Evolutionary conservation across 2,113 vertebrate genomes (phyloP).

Genomic region (Tragelaphus scriptus): DNA sequence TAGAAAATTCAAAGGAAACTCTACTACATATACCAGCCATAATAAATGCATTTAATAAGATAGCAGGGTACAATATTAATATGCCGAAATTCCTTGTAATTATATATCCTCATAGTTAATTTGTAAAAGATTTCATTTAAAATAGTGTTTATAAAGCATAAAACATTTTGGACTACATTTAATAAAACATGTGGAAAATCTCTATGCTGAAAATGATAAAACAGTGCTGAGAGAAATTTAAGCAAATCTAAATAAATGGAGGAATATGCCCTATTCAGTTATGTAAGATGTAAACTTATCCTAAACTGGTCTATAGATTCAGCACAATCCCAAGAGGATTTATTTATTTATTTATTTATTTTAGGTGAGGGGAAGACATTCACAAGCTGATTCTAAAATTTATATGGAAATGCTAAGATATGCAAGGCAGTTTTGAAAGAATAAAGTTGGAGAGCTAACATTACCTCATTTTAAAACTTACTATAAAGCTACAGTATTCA

Average conservation of each 20-base stretch:
- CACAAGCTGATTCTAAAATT: background rate
- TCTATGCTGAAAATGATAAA: background rate
- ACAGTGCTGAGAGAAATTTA: background rate
- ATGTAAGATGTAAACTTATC: background rate
- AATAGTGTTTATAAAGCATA: background rate
- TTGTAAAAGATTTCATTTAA: background rate
- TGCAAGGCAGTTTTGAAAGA: background rate
- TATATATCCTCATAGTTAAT: background rate
- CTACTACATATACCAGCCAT: background rate
- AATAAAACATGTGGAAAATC: background rate
- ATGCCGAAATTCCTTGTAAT: background rate
- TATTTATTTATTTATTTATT: background rate
- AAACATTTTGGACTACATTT: background rate
- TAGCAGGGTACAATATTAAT: background rate
- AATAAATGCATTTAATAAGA: background rate
- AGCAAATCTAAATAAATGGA: background rate
- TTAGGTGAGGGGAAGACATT: background rate
- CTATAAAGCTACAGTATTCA: background rate
- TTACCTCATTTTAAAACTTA: background rate
- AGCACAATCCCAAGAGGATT: background rate
- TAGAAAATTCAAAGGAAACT: background rate
- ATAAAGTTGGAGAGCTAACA: background rate
- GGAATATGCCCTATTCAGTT: background rate
- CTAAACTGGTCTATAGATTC: background rate
- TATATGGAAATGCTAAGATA: background rate